phyloP scores from a whole-genome alignment of 1,140 invertebrate genomes.

The Drosophila melanica region DNA sequence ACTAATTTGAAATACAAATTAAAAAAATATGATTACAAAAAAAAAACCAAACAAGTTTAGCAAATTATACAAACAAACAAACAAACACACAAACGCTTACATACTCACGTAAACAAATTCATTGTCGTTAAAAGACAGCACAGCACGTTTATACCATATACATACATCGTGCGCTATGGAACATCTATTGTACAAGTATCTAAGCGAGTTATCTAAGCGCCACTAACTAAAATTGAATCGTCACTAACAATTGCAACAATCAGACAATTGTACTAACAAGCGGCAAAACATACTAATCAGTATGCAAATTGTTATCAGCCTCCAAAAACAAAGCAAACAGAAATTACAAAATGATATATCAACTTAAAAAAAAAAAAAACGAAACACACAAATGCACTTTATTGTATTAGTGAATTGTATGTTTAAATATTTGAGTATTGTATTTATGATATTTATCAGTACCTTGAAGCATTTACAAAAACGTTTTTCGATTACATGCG shows the following conservation, averaged over 20 bases:
- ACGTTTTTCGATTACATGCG: slow-evolving; percentile 42
- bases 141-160: slow-evolving; percentile 28
- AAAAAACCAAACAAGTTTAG: slow-evolving; percentile 27
- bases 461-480: slow-evolving; percentile 70
- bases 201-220: slow-evolving; percentile 58
- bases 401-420: slow-evolving; percentile 58
- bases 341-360: not conserved
- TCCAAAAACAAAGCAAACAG: not conserved
- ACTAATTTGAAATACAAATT: slow-evolving; percentile 31
- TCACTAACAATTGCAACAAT: slow-evolving; percentile 15
- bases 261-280: slow-evolving; percentile 20
- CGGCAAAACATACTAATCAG: slow-evolving; percentile 2
- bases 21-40: slow-evolving; percentile 29
- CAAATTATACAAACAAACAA: slow-evolving; percentile 25
- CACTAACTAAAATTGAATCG: slow-evolving; percentile 23
- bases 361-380: not conserved
- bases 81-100: slow-evolving; percentile 5
- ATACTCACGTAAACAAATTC: slow-evolving; percentile 24
- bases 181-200: slow-evolving; percentile 28
- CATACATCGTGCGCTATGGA: slow-evolving; percentile 24
- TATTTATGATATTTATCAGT: slow-evolving; percentile 57
- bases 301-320: slow-evolving; percentile 56
- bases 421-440: slow-evolving; percentile 57
- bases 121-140: slow-evolving; percentile 20
- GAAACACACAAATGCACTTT: slow-evolving; percentile 50